These are phyloP conservation scores for Listronotus oregonensis DNA, from an alignment of 1,140 invertebrate species.

Conservation along the genomic window DNA sequence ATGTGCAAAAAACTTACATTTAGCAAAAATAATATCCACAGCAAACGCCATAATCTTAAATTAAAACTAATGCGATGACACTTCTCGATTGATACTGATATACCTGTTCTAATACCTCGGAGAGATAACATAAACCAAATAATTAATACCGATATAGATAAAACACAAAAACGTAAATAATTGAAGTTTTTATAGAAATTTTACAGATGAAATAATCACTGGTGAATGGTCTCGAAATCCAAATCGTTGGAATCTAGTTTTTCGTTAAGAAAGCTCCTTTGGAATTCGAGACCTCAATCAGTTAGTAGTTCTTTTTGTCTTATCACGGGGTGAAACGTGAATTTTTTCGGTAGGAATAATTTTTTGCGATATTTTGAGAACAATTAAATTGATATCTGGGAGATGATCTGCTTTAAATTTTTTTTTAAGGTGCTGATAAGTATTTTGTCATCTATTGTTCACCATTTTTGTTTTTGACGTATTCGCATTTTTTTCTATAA, in stretches of 20 bases:
- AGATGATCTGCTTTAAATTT: conserved; percentile 8
- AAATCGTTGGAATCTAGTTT: conserved; percentile 28
- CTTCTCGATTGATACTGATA: conserved; percentile 12
- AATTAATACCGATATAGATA: conserved; percentile 24
- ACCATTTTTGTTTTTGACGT: conserved; percentile 10
- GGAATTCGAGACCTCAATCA: conserved; percentile 52
- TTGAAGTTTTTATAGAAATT: conserved; percentile 33
- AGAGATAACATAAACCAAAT: conserved; percentile 26
- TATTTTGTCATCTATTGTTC: conserved; percentile 5
- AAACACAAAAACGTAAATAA: conserved; percentile 21
- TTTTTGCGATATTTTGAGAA: conserved; percentile 13
- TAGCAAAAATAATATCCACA: background rate
- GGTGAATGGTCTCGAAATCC: conserved; percentile 48
- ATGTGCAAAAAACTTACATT: too few relatives aligned
- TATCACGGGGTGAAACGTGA: conserved; percentile 34
- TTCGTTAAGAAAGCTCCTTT: conserved; percentile 29
- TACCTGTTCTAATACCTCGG: conserved; percentile 9
- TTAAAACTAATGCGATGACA: background rate
- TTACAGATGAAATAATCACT: conserved; percentile 39
- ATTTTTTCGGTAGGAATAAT: conserved; percentile 9
- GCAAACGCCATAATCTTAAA: background rate
- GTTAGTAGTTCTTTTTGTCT: conserved; percentile 43
- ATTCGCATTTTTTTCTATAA: background rate
- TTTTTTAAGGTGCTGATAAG: too few relatives aligned
- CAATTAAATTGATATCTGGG: conserved; percentile 24